Evolutionary conservation across 92 coral and sea anemone species (phyloP).

Genomic region (Anthopleura xanthogrammica): DNA sequence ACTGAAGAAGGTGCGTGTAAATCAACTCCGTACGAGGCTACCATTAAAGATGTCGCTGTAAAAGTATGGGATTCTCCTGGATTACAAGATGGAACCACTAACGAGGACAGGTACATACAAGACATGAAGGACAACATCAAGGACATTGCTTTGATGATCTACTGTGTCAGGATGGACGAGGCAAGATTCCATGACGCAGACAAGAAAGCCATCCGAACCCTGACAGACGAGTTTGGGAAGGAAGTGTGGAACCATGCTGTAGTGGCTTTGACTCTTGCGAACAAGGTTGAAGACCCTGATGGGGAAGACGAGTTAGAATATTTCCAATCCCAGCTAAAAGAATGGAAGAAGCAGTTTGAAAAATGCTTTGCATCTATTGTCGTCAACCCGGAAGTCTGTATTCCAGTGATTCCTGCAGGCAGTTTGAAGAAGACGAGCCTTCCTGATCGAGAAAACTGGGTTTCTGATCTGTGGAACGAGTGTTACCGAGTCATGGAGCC

Average conservation of each 20-base stretch:
- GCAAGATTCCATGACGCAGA: slow-evolving; percentile 19
- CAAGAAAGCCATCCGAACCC: slow-evolving; percentile 18
- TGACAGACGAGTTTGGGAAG: slow-evolving; percentile 37
- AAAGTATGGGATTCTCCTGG: slow-evolving; percentile 53
- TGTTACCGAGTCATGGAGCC: slow-evolving; percentile 15
- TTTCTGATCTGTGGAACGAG: slow-evolving; percentile 37
- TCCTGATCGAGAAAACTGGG: slow-evolving; percentile 45
- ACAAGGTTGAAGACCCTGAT: slow-evolving; percentile 41
- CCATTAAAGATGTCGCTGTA: not conserved
- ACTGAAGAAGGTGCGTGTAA: slow-evolving; percentile 28
- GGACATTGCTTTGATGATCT: slow-evolving; percentile 32
- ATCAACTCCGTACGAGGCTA: not conserved
- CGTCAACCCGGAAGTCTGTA: not conserved
- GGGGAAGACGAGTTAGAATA: not conserved
- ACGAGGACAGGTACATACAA: slow-evolving; percentile 17
- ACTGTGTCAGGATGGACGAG: slow-evolving; percentile 51
- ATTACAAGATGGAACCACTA: slow-evolving; percentile 25
- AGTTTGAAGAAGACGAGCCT: not conserved
- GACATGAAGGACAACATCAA: not conserved
- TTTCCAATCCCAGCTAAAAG: slow-evolving; percentile 1
- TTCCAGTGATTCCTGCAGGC: slow-evolving; percentile 27
- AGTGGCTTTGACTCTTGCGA: slow-evolving; percentile 52
- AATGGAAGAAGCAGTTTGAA: slow-evolving; percentile 23
- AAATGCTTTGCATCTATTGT: not conserved
- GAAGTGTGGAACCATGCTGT: slow-evolving; percentile 42